Conservation (phyloP, 2,888 invertebrate species). For the Drosophila stalkeri region DNA sequence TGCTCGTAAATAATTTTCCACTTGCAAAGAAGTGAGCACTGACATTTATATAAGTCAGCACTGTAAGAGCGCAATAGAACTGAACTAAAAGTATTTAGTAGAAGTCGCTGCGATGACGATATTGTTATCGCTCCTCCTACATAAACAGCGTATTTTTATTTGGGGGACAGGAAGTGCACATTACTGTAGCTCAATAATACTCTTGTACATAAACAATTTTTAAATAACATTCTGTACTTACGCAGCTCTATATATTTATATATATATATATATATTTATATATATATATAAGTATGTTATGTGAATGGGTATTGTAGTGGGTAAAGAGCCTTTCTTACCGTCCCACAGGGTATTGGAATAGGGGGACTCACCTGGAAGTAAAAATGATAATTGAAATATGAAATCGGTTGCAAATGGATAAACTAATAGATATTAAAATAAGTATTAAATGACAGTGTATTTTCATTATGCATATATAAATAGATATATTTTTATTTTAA, state of each 20-base stretch:
- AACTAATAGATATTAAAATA: neutral
- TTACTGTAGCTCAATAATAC: neutral
- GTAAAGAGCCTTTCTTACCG: conserved; percentile 7
- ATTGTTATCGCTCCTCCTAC: conserved; percentile 39
- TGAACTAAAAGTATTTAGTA: conserved; percentile 31
- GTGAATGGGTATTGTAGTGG: neutral
- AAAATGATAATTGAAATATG: neutral
- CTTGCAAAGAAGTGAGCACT: conserved; percentile 54
- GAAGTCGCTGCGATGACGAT: conserved; percentile 35
- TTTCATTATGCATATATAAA: too few species aligned
- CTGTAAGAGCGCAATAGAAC: conserved; percentile 16
- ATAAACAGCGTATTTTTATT: conserved; percentile 25
- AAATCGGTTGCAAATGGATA: neutral
- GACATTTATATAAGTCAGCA: conserved; percentile 42
- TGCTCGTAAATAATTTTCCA: conserved; percentile 32
- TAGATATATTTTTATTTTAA: too few species aligned
- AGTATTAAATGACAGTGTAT: neutral
- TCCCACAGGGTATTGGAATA: neutral
- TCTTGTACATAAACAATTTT: neutral
- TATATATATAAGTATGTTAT: neutral
- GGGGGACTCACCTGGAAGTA: conserved; percentile 43
- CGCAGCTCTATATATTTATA: neutral
- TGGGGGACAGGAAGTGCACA: conserved; percentile 32
- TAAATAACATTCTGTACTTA: neutral
- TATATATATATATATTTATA: neutral